Percentiles rank a stretch among this genome's conserved stretches.
These are phyloP conservation scores for Apamea sordens DNA, from an alignment of 2,888 invertebrate genomes.

Conservation along the genomic window DNA sequence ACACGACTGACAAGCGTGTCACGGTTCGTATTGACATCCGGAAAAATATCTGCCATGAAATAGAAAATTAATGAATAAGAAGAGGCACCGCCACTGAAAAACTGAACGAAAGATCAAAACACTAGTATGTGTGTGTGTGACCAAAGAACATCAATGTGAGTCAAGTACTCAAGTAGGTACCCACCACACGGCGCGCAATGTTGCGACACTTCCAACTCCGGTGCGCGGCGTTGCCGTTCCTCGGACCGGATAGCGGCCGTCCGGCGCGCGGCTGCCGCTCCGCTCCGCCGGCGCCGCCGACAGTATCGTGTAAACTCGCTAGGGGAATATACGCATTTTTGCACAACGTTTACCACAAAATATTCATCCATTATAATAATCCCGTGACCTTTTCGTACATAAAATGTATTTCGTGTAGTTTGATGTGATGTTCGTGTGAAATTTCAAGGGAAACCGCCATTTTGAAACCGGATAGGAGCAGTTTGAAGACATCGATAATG, in stretches of 20 bases:
- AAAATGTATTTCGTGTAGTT: constrained; percentile 30
- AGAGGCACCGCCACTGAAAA: not conserved
- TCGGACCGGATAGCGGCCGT: constrained; percentile 70
- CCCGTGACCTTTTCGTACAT: constrained; percentile 12
- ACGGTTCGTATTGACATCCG: not conserved
- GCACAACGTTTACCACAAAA: constrained; percentile 50
- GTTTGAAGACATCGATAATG: constrained; percentile 58
- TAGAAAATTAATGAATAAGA: not conserved
- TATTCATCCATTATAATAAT: constrained; percentile 27
- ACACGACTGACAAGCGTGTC: not conserved
- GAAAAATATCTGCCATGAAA: not conserved
- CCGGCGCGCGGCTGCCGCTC: constrained; percentile 66
- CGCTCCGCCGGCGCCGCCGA: constrained; percentile 66
- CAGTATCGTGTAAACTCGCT: constrained; percentile 73
- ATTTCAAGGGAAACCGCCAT: constrained; percentile 65
- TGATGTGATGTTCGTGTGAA: constrained; percentile 33
- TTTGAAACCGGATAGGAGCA: constrained; percentile 66
- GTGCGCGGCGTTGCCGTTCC: constrained; percentile 68
- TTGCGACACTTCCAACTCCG: constrained; percentile 64
- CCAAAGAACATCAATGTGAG: constrained; percentile 2
- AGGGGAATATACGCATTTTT: constrained; percentile 66
- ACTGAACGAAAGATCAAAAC: not conserved
- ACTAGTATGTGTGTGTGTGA: not conserved
- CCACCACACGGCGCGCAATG: constrained; percentile 48
- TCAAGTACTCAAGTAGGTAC: constrained; percentile 14